Evolutionary conservation across 2,888 invertebrate species (phyloP).

Genomic region (Lucinisca nassula): DNA sequence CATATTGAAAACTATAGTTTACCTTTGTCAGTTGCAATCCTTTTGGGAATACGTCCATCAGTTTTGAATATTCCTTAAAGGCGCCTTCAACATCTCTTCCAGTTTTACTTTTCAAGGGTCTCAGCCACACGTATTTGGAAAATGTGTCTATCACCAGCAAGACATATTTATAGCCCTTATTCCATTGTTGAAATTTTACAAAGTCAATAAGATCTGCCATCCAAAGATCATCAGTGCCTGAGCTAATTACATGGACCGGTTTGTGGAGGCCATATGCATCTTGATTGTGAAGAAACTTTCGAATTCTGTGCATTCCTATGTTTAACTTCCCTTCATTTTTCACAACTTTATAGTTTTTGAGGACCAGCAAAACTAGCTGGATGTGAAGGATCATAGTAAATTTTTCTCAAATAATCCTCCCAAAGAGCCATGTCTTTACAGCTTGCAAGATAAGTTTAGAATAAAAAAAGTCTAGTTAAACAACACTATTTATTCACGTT

Average conservation of each 20-base stretch:
- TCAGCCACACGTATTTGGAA: slow-evolving; percentile 55
- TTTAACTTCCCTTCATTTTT: slow-evolving; percentile 60
- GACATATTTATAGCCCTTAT: slow-evolving; percentile 27
- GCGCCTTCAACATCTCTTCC: slow-evolving; percentile 19
- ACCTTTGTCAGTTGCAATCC: slow-evolving; percentile 23
- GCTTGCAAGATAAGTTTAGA: not conserved
- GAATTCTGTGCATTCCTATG: too few species aligned
- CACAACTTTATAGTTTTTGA: slow-evolving; percentile 63
- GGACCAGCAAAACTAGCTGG: slow-evolving; percentile 62
- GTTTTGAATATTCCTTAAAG: slow-evolving; percentile 32
- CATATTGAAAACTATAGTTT: too few species aligned
- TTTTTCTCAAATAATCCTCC: slow-evolving; percentile 66
- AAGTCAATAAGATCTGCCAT: slow-evolving; percentile 57
- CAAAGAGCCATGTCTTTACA: slow-evolving; percentile 40
- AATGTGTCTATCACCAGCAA: slow-evolving; percentile 57
- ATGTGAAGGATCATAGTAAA: too few species aligned
- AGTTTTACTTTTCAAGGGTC: slow-evolving; percentile 43
- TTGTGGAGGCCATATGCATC: slow-evolving; percentile 62
- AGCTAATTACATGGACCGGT: slow-evolving; percentile 13
- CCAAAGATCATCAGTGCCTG: slow-evolving; percentile 57
- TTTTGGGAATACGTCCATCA: slow-evolving; percentile 13
- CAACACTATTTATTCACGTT: not conserved
- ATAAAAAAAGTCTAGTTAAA: not conserved
- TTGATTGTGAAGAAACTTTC: slow-evolving; percentile 65
- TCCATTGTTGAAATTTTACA: slow-evolving; percentile 31